phyloP scores from a whole-genome alignment of 1,140 invertebrate genomes.

The Diprion similis region DNA sequence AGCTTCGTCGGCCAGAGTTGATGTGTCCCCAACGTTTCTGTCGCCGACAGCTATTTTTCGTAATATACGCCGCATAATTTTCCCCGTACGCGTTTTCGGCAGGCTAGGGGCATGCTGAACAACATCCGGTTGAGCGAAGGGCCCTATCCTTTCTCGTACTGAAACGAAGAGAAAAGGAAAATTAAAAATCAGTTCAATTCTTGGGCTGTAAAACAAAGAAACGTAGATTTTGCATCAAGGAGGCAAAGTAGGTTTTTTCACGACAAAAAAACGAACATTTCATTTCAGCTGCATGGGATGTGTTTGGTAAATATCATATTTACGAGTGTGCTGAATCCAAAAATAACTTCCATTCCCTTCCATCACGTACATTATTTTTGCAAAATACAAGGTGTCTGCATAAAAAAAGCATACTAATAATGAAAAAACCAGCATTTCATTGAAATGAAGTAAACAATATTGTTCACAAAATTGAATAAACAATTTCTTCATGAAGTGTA shows the following conservation, averaged over 20 bases:
- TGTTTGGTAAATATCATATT: too few species aligned
- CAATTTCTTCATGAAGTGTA: background rate
- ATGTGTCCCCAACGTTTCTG: slow-evolving; percentile 88
- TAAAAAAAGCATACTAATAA: background rate
- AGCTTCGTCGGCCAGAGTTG: slow-evolving; percentile 88
- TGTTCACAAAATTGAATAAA: background rate
- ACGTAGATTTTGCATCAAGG: background rate
- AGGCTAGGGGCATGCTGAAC: slow-evolving; percentile 91
- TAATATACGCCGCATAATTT: slow-evolving; percentile 95
- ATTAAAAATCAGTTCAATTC: background rate
- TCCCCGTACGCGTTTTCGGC: slow-evolving; percentile 97
- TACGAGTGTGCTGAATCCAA: too few species aligned
- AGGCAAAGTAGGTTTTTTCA: background rate
- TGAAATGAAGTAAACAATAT: too few species aligned
- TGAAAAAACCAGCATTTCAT: too few species aligned
- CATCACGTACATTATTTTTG: background rate
- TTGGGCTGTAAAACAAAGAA: slow-evolving; percentile 6
- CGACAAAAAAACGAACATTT: slow-evolving; percentile 3
- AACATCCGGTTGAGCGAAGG: slow-evolving; percentile 94
- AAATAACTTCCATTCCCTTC: too few species aligned
- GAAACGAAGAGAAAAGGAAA: slow-evolving; percentile 42
- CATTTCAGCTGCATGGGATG: too few species aligned
- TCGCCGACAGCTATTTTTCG: slow-evolving; percentile 92
- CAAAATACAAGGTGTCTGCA: background rate
- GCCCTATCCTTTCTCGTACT: slow-evolving; percentile 92